phyloP scores from a whole-genome alignment of 1,140 invertebrate genomes.

The Caenorhabditis remanei region DNA sequence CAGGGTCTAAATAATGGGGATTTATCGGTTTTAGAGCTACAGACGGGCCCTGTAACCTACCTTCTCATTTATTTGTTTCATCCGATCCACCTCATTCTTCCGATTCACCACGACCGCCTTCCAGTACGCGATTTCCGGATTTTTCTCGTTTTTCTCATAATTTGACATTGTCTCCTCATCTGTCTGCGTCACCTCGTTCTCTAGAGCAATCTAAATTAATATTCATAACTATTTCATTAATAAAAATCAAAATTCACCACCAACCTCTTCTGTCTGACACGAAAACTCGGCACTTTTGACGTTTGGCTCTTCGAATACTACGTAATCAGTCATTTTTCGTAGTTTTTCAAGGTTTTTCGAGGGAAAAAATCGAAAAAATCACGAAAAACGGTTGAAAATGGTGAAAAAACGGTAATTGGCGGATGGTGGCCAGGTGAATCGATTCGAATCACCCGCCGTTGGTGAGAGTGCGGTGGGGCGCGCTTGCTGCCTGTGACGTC shows the following conservation, averaged over 20 bases:
- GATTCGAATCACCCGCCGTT: slow-evolving; percentile 40
- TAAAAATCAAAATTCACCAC: background rate
- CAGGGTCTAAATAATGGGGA: too few species aligned
- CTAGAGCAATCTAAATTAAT: background rate
- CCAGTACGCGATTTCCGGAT: slow-evolving; percentile 20
- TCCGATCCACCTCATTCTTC: background rate
- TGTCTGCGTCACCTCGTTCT: slow-evolving; percentile 3
- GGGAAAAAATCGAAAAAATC: background rate
- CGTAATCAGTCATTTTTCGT: background rate
- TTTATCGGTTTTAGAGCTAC: too few species aligned
- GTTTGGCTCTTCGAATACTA: background rate
- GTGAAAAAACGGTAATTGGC: background rate
- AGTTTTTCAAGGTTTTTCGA: background rate
- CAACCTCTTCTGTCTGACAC: slow-evolving; percentile 22
- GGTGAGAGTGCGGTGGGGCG: slow-evolving; percentile 6
- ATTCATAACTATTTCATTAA: background rate
- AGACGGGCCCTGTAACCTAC: background rate
- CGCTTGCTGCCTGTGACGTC: background rate
- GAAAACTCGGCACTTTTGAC: background rate
- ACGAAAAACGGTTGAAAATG: background rate
- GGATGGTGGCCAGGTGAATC: background rate
- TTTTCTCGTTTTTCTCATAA: background rate
- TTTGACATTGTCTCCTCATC: background rate
- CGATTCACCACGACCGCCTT: slow-evolving; percentile 10
- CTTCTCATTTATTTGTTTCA: slow-evolving; percentile 10